Evolutionary conservation across 2,797 vertebrate species (phyloP), one percentile per base, ranked within the genome.

Genomic region (Mergus octosetaceus): DNA sequence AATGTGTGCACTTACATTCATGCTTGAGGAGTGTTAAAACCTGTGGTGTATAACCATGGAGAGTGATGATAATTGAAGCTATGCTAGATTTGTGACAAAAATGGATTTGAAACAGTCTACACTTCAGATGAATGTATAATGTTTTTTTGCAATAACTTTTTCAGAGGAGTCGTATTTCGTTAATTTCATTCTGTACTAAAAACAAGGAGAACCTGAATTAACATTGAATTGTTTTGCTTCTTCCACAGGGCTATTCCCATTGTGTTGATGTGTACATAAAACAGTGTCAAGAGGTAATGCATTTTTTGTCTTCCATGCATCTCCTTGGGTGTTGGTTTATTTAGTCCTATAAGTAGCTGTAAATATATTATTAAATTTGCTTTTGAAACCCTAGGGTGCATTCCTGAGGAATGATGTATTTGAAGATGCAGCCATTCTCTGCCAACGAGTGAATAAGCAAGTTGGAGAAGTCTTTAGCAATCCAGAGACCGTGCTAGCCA

Each of bases 201-300:
- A 56, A 8, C 32, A 9, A 6, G 30, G 28, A 60, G 61, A 72
- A 38, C 24, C 13, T 77, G 64, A 79, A 97, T 94, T 91, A 85
- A 96, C 18, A 53, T 1, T 5, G 38, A 47, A 16, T 97, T 45
- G 18, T 97, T 97, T 65, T 97, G 9, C 85, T 70, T 34, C 38
- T 76, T 95, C 93, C 62, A 3, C 74, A 99, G 99, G 99, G 99
- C 95, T 99, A 99, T 97, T 99, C 99, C 93, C 99, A 99, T 96
- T 99, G 99, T 91, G 99, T 99, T 94, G 99, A 99, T 94, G 99
- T 99, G 96, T 99, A 99, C 96, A 99, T 99, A 97, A 99, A 99
- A 96, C 99, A 99, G 95, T 99, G 99, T 98, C 99, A 99, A 97
- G 99, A 99, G 98, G 99, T 99, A 98, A 98, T 6, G 27, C 69